A percentile compares a stretch with the other conserved stretches of the same genome.
phyloP scores from a whole-genome alignment of 2,797 vertebrate species.

The Sebastiscus tertius region DNA sequence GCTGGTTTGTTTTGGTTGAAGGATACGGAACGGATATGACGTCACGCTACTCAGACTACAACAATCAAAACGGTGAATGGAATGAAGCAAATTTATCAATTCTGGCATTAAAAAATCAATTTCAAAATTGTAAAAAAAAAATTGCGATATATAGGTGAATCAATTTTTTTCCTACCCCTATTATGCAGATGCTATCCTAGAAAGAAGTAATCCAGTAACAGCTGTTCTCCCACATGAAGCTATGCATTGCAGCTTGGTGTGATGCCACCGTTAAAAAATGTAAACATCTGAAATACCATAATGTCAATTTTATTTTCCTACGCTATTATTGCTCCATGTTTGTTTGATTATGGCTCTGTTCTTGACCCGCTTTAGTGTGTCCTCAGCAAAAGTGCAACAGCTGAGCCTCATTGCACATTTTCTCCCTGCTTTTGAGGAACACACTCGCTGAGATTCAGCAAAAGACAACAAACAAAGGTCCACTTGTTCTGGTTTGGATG shows the following conservation, averaged over 20 bases:
- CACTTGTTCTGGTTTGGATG: constrained; percentile 83
- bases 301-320: constrained; percentile 27
- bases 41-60: not conserved
- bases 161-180: constrained; percentile 49
- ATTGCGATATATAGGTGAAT: not conserved
- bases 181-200: constrained; percentile 88
- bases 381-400: constrained; percentile 56
- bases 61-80: not conserved
- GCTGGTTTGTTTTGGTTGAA: not conserved
- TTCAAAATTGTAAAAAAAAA: not conserved
- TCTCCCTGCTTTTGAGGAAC: constrained; percentile 67
- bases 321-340: constrained; percentile 6
- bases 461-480: constrained; percentile 82
- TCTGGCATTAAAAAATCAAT: not conserved
- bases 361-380: constrained; percentile 48
- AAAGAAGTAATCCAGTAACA: constrained; percentile 88
- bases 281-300: constrained; percentile 23
- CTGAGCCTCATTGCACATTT: constrained; percentile 52
- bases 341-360: constrained; percentile 17
- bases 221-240: constrained; percentile 86
- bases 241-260: constrained; percentile 71
- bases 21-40: not conserved
- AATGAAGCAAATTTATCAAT: not conserved
- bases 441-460: constrained; percentile 59
- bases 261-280: constrained; percentile 20